A percentile compares a stretch with the other conserved stretches of the same genome.
phyloP scores from a whole-genome alignment of 2,113 vertebrate genomes.

The Myodes glareolus region DNA sequence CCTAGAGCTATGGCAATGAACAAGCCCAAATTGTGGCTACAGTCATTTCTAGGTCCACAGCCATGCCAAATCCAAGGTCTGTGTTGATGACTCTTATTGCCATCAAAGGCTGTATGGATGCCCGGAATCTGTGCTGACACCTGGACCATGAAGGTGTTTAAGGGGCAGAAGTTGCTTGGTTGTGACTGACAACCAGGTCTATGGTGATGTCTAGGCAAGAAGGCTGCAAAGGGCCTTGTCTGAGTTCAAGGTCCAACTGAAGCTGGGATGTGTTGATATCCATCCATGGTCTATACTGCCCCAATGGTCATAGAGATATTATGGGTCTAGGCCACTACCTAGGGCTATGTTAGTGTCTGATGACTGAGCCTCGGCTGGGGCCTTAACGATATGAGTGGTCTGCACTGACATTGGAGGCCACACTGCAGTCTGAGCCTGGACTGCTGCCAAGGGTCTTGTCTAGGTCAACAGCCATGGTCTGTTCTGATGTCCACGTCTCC shows the following conservation, averaged over 20 bases:
- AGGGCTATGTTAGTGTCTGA: not conserved
- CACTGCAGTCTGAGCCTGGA: not conserved
- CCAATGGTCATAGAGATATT: not conserved
- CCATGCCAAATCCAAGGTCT: not conserved
- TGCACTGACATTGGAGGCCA: not conserved
- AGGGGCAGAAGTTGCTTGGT: not conserved
- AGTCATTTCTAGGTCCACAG: not conserved
- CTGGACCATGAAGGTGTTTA: not conserved
- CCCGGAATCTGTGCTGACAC: not conserved
- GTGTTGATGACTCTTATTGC: not conserved
- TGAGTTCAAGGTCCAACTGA: not conserved
- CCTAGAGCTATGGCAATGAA: not conserved
- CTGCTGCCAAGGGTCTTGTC: too few relatives aligned
- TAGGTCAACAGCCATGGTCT: not conserved
- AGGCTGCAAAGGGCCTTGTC: not conserved
- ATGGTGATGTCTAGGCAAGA: not conserved
- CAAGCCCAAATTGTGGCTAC: not conserved
- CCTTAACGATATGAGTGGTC: not conserved
- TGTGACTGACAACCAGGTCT: not conserved
- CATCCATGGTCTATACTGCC: not conserved
- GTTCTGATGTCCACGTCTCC: not conserved
- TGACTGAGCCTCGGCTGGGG: not conserved
- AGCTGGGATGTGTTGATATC: not conserved
- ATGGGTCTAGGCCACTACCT: not conserved
- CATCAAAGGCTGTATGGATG: not conserved